These are phyloP conservation scores for Atherix ibis DNA, from an alignment of 2,888 invertebrate genomes.

Conservation along the genomic window DNA sequence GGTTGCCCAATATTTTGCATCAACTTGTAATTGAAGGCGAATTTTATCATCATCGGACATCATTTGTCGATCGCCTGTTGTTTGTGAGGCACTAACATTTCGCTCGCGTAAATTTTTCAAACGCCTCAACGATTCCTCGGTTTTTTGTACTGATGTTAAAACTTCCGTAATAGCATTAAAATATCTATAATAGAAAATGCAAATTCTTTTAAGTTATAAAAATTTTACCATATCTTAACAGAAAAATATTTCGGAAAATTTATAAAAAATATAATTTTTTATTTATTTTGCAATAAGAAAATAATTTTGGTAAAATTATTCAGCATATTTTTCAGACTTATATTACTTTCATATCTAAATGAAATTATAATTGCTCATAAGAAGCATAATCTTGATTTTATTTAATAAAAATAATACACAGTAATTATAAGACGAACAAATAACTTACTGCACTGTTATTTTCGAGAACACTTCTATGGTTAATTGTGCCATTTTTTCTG, in stretches of 20 bases:
- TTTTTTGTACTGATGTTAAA: constrained; percentile 82
- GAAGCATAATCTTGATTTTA: too few species aligned
- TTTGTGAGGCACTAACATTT: constrained; percentile 20
- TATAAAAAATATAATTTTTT: constrained; percentile 3
- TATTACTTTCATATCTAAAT: too few species aligned
- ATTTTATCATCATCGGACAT: constrained; percentile 88
- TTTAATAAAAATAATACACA: too few species aligned
- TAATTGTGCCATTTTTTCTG: constrained; percentile 20
- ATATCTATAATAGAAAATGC: constrained; percentile 37
- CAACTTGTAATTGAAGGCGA: constrained; percentile 72
- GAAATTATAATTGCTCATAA: too few species aligned
- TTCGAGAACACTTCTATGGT: constrained; percentile 30
- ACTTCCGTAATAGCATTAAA: constrained; percentile 68
- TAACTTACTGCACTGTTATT: constrained; percentile 43
- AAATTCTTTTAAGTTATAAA: too few species aligned
- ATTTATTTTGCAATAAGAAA: neutral
- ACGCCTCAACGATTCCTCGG: constrained; percentile 83
- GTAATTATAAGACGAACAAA: too few species aligned
- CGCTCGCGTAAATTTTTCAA: constrained; percentile 69
- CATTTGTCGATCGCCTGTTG: constrained; percentile 25
- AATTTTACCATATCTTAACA: too few species aligned
- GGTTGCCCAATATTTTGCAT: constrained; percentile 59
- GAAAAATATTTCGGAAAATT: too few species aligned
- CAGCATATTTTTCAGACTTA: too few species aligned
- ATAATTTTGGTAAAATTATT: too few species aligned